Evolutionary conservation across 23 tunicate species (phyloP), one percentile per base, ranked within the genome.

Genomic region (Halocynthia aurantium): DNA sequence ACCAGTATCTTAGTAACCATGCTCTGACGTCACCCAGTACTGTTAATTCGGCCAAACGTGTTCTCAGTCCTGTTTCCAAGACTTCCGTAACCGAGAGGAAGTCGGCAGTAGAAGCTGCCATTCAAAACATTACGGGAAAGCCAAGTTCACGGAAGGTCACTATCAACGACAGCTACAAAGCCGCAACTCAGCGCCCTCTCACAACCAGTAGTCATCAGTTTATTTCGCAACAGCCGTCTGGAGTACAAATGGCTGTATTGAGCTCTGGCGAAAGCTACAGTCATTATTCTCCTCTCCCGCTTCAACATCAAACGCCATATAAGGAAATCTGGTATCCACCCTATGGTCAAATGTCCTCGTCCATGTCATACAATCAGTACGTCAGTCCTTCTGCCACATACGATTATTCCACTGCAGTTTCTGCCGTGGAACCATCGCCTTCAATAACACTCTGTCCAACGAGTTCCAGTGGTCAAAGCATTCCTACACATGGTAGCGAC

Each of bases 71-170:
- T 9, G 55, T 7, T 8, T 5, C 44, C 0, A 57, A 61, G 54
- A 19, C 79, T 21, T 8, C 71, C 56, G 67, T 21, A 13, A 71
- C 13, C 0, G 44, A 70, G 0, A 74, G 72, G 22, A 84, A 87
- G 65, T 87, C 93, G 12, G 93, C 93, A 10, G 93, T 87, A 7
- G 93, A 84, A 8, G 93, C 93, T 52, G 93, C 93, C 18, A 87
- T 87, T 67, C 76, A 87, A 53, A 87, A 80, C 69, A 87, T 87
- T n/a, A 87, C 85, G 60, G 80, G 82, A 15, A 78, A 78, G 8
- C 75, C 77, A 9, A 54, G 49, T 0, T 10, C 93, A 7, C 19
- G 79, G 8, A 70, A 54, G 66, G 53, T 21, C 44, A 22, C 79
- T 7, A 65, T 65, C 19, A 65, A 65, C 19, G 70, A 65, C 31